Evolutionary conservation across 1,140 invertebrate genomes (phyloP).

Genomic region (Philopotamus ludificatus): DNA sequence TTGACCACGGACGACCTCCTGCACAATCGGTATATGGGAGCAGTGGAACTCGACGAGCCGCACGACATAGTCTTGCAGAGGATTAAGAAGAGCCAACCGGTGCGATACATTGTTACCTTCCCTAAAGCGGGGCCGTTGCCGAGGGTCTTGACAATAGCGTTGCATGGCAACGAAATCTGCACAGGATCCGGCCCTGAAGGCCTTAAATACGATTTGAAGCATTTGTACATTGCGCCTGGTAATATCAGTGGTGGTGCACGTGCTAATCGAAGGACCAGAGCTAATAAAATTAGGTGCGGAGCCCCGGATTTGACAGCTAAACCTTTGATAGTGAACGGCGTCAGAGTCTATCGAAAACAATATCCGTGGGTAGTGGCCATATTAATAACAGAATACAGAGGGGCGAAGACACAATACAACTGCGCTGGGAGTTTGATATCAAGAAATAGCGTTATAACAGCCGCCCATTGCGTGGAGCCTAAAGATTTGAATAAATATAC

Average conservation of each 20-base stretch:
- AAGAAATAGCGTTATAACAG: conserved; percentile 43
- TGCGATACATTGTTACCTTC: conserved; percentile 47
- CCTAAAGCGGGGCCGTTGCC: conserved; percentile 47
- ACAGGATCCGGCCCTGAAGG: conserved; percentile 32
- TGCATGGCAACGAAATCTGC: conserved; percentile 46
- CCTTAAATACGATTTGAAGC: conserved; percentile 43
- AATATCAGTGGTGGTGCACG: conserved; percentile 4
- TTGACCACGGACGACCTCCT: conserved; percentile 44
- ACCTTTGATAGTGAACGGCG: conserved; percentile 44
- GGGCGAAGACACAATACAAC: conserved; percentile 53
- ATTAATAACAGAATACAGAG: conserved; percentile 46
- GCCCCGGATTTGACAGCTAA: not conserved
- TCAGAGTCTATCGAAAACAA: conserved; percentile 46
- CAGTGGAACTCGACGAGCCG: conserved; percentile 44
- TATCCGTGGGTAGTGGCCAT: conserved; percentile 60
- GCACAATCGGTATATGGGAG: conserved; percentile 47
- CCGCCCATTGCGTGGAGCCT: conserved; percentile 41
- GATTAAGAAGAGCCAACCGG: conserved; percentile 40
- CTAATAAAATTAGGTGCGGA: too few species aligned
- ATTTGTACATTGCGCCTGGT: conserved; percentile 46
- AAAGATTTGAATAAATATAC: conserved; percentile 47
- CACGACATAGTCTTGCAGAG: conserved; percentile 42
- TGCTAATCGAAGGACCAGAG: too few species aligned
- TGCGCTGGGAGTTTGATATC: conserved; percentile 45
- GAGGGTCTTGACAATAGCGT: conserved; percentile 43